Base-by-base conservation (phyloP, 2,113 vertebrate genomes). In the Pipra filicauda region DNA sequence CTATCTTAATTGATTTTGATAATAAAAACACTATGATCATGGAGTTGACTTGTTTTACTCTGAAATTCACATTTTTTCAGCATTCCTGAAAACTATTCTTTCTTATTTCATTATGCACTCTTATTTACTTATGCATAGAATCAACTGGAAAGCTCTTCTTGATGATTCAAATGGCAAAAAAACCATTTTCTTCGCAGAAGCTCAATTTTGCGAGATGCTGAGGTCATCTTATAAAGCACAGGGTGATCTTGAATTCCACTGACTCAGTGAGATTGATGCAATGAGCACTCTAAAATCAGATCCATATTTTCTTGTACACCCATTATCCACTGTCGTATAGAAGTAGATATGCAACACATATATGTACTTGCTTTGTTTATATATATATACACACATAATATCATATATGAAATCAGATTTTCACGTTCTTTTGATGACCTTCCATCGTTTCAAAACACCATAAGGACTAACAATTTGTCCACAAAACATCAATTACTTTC, bases 171-270 rank as follows among this genome's bases (percentile, higher is more conserved):
- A 85, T 39, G 84, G 70, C 88, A 95, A 93, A 81, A 37, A 64
- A 89, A 74, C 57, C 23, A 72, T 81, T 71, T 93, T 88, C 44
- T 92, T 95, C 51, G 35, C 54, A 54, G 77, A 93, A 89, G 49
- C 61, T 86, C 69, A 71, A 61, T 92, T 96, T 91, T 93, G 69
- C 65, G 94, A 88, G 90, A 88, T 30, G 39, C 55, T 86, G 75
- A 94, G 82, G 88, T 86, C 78, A 83, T 46, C 65, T 54, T 77
- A 44, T 59, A 67, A 84, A 92, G 88, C 76, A 64, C 57, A 81
- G 52, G 48, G 39, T 91, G 93, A 95, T 83, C 83, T 75, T 3
- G 9, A 74, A 74, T 87, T 91, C 89, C 76, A 91, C 59, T 55
- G 73, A 87, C 33, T 91, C 57, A 87, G 61, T 55, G 57, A 74